phyloP scores from a whole-genome alignment of 37 sponge, comb jelly and placozoan species.

The Ephydatia muelleri region DNA sequence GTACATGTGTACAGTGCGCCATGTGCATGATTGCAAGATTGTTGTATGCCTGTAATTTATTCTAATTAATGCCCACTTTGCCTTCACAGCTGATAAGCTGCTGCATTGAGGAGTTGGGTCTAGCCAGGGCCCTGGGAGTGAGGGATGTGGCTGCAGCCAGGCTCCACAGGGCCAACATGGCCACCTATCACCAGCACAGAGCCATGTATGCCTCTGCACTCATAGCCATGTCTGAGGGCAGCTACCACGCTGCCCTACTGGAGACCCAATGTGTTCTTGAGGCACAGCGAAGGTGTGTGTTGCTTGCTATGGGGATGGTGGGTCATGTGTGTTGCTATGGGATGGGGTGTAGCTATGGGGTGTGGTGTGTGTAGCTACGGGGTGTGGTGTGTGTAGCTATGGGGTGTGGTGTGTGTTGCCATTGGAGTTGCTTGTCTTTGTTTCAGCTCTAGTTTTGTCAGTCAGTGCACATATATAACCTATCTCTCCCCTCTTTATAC shows the following conservation, averaged over 20 bases:
- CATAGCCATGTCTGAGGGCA: background rate
- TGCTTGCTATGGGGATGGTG: background rate
- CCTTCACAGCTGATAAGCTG: conserved; percentile 15
- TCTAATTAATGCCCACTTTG: background rate
- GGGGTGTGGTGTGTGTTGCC: too few relatives aligned
- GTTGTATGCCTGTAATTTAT: background rate
- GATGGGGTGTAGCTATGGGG: too few relatives aligned
- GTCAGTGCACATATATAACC: too few relatives aligned
- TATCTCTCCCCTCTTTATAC: too few relatives aligned
- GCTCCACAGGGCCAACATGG: conserved; percentile 12
- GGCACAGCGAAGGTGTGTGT: background rate
- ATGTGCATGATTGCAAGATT: too few relatives aligned
- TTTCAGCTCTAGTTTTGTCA: too few relatives aligned
- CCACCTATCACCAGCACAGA: conserved; percentile 3
- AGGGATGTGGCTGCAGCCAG: conserved; percentile 2
- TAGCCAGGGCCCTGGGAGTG: background rate
- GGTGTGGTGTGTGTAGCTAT: too few relatives aligned
- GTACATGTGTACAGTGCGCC: background rate
- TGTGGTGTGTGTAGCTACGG: too few relatives aligned
- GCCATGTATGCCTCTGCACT: background rate
- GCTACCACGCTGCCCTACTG: background rate
- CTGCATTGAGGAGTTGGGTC: conserved; percentile 26
- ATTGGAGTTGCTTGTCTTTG: too few relatives aligned
- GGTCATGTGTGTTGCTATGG: background rate
- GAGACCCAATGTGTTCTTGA: conserved; percentile 1